Evolutionary conservation across 2,888 invertebrate species (phyloP).

Genomic region (Dorcus parallelipipedus): DNA sequence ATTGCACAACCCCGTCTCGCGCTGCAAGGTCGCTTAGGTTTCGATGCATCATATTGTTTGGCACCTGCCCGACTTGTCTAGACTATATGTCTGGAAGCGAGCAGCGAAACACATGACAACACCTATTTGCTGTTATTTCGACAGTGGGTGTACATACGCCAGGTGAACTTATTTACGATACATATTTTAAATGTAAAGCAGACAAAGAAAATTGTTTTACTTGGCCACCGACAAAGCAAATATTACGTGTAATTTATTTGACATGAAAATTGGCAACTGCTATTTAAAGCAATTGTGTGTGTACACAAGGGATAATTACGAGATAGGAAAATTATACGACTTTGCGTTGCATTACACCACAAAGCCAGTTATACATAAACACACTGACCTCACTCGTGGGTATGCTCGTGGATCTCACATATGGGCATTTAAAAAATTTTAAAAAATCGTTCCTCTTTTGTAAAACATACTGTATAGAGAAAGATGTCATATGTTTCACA

Average conservation of each 20-base stretch:
- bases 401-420: too few relatives aligned
- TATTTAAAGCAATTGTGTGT: not conserved
- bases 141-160: conserved; percentile 3
- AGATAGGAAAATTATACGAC: too few relatives aligned
- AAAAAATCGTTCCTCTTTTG: too few relatives aligned
- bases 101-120: conserved; percentile 26
- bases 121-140: conserved; percentile 10
- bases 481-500: too few relatives aligned
- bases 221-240: not conserved
- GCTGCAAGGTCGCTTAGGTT: conserved; percentile 17
- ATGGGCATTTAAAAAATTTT: too few relatives aligned
- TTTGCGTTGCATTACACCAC: too few relatives aligned
- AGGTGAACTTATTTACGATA: conserved; percentile 6
- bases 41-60: conserved; percentile 33
- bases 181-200: conserved; percentile 7
- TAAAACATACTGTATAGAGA: too few relatives aligned
- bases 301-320: not conserved
- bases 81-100: conserved; percentile 28
- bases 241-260: not conserved
- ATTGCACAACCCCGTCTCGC: conserved; percentile 11
- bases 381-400: too few relatives aligned
- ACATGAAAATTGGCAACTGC: not conserved
- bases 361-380: too few relatives aligned
- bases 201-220: conserved; percentile 7
- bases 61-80: conserved; percentile 32